These are phyloP conservation scores for Ophraella communa DNA, from an alignment of 2,888 invertebrate species.

Conservation along the genomic window DNA sequence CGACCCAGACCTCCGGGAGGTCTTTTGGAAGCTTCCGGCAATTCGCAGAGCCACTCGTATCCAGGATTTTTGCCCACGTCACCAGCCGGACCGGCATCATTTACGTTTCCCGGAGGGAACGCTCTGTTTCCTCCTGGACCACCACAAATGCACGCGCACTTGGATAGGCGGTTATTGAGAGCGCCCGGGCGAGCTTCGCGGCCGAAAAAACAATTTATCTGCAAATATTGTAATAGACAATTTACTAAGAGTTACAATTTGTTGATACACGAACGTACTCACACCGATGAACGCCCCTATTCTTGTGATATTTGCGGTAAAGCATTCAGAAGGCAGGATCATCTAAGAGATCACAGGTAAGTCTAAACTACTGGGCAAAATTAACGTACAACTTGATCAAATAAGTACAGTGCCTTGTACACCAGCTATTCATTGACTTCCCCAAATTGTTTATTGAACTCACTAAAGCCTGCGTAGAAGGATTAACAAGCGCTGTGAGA, in stretches of 20 bases:
- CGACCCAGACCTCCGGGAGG: constrained; percentile 63
- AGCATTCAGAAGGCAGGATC: constrained; percentile 94
- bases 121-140: constrained; percentile 75
- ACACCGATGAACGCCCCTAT: constrained; percentile 95
- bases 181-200: constrained; percentile 80
- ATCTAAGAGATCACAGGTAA: constrained; percentile 89
- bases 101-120: constrained; percentile 75
- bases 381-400: too few relatives aligned
- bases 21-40: constrained; percentile 65
- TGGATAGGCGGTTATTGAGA: constrained; percentile 76
- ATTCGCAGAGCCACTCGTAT: constrained; percentile 55
- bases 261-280: constrained; percentile 95
- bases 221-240: constrained; percentile 95
- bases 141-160: constrained; percentile 78
- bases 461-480: too few relatives aligned
- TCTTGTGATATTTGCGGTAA: constrained; percentile 96
- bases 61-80: constrained; percentile 71
- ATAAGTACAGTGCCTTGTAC: too few relatives aligned
- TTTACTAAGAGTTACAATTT: constrained; percentile 98
- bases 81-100: constrained; percentile 71
- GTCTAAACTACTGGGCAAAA: too few relatives aligned
- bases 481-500: too few relatives aligned
- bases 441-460: too few relatives aligned
- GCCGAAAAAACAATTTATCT: constrained; percentile 90
- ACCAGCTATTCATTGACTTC: too few relatives aligned